A percentile compares a stretch with the other conserved stretches of the same genome.
Conservation (phyloP, 1,140 invertebrate species). For the Marisa cornuarietis region DNA sequence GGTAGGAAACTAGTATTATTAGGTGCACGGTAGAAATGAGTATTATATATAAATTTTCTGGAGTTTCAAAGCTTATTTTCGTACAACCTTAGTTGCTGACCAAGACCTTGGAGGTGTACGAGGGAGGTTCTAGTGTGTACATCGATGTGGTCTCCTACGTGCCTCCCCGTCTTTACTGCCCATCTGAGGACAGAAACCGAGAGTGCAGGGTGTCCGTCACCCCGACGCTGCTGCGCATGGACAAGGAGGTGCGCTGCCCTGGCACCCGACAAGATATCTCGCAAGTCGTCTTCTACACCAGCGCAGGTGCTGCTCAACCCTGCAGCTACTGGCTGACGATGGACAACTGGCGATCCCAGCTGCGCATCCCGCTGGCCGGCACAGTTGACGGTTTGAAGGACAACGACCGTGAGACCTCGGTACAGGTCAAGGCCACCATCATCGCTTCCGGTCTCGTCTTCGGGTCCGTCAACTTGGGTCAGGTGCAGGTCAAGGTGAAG, state of each 20-base stretch:
- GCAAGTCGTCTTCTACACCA: constrained; percentile 44
- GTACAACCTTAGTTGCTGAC: constrained; percentile 30
- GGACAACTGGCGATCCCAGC: constrained; percentile 23
- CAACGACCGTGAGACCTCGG: constrained; percentile 33
- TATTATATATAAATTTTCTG: too few species aligned
- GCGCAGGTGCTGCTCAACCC: constrained; percentile 4
- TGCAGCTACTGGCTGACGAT: constrained; percentile 36
- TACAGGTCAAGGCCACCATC: constrained; percentile 31
- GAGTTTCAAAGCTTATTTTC: too few species aligned
- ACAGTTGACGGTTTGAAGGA: constrained; percentile 46
- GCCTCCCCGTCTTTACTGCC: constrained; percentile 47
- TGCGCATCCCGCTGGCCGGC: constrained; percentile 41
- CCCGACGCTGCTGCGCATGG: constrained; percentile 25
- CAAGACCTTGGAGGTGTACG: constrained; percentile 32
- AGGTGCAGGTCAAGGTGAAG: constrained; percentile 48
- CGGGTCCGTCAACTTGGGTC: constrained; percentile 21
- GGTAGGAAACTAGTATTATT: too few species aligned
- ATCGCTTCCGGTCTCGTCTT: constrained; percentile 6
- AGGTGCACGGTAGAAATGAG: too few species aligned
- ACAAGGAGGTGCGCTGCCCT: constrained; percentile 45
- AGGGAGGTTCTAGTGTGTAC: constrained; percentile 29
- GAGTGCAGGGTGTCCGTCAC: constrained; percentile 37
- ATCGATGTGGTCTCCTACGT: constrained; percentile 34
- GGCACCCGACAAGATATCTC: constrained; percentile 26
- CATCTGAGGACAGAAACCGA: constrained; percentile 32